phyloP scores from a whole-genome alignment of 2,888 invertebrate species.

The Eilema caniola region DNA sequence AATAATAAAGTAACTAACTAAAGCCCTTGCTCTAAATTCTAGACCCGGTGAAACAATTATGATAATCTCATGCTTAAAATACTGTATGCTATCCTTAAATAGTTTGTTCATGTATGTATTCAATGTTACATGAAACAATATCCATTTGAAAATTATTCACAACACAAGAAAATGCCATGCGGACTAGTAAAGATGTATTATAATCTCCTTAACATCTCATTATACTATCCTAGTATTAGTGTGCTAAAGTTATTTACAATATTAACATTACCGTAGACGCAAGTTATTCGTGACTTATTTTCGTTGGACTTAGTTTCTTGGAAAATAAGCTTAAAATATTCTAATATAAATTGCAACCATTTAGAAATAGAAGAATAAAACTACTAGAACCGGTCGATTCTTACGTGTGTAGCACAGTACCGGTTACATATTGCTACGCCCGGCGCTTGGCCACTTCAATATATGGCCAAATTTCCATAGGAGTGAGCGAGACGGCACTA shows the following conservation, averaged over 20 bases:
- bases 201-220: conserved; percentile 30
- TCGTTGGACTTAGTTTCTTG: not conserved
- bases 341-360: not conserved
- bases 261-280: conserved; percentile 3
- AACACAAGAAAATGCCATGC: conserved; percentile 39
- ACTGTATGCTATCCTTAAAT: conserved; percentile 36
- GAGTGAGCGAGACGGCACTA: too few species aligned
- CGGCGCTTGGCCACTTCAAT: too few species aligned
- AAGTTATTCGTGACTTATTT: not conserved
- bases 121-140: conserved; percentile 35
- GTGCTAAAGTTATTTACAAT: conserved; percentile 28
- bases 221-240: conserved; percentile 35
- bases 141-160: conserved; percentile 21
- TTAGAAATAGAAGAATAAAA: not conserved
- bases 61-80: conserved; percentile 46
- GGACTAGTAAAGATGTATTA: conserved; percentile 38
- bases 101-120: conserved; percentile 39
- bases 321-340: not conserved
- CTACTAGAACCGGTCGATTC: not conserved
- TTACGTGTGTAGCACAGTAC: not conserved
- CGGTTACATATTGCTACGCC: too few species aligned
- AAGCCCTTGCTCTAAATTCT: conserved; percentile 34
- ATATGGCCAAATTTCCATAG: too few species aligned
- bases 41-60: conserved; percentile 47
- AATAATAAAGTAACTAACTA: conserved; percentile 33